Evolutionary conservation across 2,888 invertebrate species (phyloP).

Genomic region (Mamestra brassicae): DNA sequence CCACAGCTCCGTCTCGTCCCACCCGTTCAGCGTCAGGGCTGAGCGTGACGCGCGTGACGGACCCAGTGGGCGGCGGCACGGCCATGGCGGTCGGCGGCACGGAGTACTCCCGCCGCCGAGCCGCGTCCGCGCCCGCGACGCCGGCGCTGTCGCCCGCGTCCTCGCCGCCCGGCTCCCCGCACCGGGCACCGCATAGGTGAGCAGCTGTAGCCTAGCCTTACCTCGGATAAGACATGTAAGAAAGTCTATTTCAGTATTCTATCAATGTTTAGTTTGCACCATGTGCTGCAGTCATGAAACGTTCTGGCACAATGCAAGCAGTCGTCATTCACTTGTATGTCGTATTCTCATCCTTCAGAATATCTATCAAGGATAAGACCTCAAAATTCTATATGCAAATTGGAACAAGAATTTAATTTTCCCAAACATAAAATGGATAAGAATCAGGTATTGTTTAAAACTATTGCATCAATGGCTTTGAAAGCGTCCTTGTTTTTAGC

Average conservation of each 20-base stretch:
- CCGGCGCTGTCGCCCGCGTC: constrained; percentile 94
- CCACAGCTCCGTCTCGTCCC: constrained; percentile 93
- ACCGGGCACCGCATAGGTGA: constrained; percentile 84
- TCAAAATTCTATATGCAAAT: not conserved
- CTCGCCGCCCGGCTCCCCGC: constrained; percentile 93
- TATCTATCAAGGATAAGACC: not conserved
- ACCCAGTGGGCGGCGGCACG: constrained; percentile 91
- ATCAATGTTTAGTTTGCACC: constrained; percentile 18
- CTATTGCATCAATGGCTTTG: not conserved
- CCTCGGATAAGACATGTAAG: constrained; percentile 22
- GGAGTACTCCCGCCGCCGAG: constrained; percentile 90
- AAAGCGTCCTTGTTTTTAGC: constrained; percentile 4
- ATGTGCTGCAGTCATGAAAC: not conserved
- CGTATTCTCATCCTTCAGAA: not conserved
- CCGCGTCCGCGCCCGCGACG: constrained; percentile 94
- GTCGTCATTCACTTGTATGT: not conserved
- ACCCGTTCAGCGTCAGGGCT: constrained; percentile 94
- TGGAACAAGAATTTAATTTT: not conserved
- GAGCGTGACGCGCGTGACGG: constrained; percentile 92
- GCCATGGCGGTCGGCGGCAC: constrained; percentile 91
- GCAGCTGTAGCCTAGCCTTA: constrained; percentile 20
- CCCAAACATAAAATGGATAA: not conserved
- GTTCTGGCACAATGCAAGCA: not conserved
- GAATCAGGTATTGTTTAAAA: not conserved
- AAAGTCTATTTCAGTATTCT: constrained; percentile 14